A percentile compares a stretch with the other conserved stretches of the same genome.
phyloP scores from a whole-genome alignment of 2,797 vertebrate species.

The Halcyon leucocephala region DNA sequence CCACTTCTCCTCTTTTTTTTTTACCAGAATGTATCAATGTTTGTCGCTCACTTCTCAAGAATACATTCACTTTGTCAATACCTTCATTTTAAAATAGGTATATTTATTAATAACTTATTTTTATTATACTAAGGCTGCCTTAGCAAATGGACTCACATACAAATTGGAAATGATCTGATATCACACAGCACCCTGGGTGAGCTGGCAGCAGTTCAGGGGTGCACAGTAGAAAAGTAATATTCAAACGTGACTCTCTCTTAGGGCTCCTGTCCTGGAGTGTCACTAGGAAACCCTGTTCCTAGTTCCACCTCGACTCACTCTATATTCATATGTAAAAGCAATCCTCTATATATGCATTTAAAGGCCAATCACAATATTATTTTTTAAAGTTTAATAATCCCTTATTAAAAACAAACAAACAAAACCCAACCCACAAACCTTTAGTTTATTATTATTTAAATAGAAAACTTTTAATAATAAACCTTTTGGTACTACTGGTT shows the following conservation, averaged over 20 bases:
- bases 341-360: neutral
- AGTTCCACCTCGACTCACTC: neutral
- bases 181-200: neutral
- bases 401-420: neutral
- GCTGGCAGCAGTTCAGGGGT: neutral
- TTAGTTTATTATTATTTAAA: too few species aligned
- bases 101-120: neutral
- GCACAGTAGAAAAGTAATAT: neutral
- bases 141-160: neutral
- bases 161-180: neutral
- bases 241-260: neutral
- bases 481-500: neutral
- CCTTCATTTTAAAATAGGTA: neutral
- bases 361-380: neutral
- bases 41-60: neutral
- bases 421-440: too few species aligned
- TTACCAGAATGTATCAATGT: neutral
- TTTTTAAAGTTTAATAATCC: neutral
- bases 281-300: neutral
- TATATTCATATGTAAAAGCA: neutral
- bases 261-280: neutral
- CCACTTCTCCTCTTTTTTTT: neutral
- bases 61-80: neutral
- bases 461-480: too few species aligned
- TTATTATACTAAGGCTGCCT: neutral